These are phyloP conservation scores for Sphaeridia pumilis DNA, from an alignment of 2,888 invertebrate genomes.

Conservation along the genomic window DNA sequence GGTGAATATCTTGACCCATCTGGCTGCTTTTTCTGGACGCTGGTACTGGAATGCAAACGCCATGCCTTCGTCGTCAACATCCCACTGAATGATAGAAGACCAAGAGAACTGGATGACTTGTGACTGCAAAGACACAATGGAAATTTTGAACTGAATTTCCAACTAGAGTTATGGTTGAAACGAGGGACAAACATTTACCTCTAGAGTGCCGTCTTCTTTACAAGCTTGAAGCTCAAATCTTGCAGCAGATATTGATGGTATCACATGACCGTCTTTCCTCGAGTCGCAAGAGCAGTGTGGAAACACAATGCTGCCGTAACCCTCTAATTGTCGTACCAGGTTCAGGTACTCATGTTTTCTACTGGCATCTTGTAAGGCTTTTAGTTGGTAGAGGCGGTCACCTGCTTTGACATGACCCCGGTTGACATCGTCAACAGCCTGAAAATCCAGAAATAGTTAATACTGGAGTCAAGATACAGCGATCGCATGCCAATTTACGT, in stretches of 20 bases:
- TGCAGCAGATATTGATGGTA: slow-evolving; percentile 55
- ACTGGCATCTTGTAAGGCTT: slow-evolving; percentile 82
- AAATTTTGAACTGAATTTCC: too few species aligned
- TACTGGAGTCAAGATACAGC: too few species aligned
- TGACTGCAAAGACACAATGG: slow-evolving; percentile 43
- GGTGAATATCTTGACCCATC: slow-evolving; percentile 76
- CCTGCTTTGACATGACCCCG: slow-evolving; percentile 81
- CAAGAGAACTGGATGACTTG: slow-evolving; percentile 73
- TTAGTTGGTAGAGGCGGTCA: slow-evolving; percentile 86
- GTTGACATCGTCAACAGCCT: slow-evolving; percentile 89
- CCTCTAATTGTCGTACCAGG: slow-evolving; percentile 71
- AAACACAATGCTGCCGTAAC: slow-evolving; percentile 87
- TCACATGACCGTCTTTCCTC: slow-evolving; percentile 73
- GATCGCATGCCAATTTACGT: too few species aligned
- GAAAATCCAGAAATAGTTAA: too few species aligned
- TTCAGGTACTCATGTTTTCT: slow-evolving; percentile 77
- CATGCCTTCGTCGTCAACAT: slow-evolving; percentile 83
- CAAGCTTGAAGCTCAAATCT: slow-evolving; percentile 69
- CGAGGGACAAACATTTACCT: too few species aligned
- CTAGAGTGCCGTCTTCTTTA: slow-evolving; percentile 63
- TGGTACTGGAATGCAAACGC: slow-evolving; percentile 80
- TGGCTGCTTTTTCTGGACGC: slow-evolving; percentile 62
- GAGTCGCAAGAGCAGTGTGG: slow-evolving; percentile 90
- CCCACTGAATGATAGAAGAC: slow-evolving; percentile 71
- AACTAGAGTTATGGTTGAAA: background rate